Conservation (phyloP, 2,113 vertebrate species). For the Colius striatus region DNA sequence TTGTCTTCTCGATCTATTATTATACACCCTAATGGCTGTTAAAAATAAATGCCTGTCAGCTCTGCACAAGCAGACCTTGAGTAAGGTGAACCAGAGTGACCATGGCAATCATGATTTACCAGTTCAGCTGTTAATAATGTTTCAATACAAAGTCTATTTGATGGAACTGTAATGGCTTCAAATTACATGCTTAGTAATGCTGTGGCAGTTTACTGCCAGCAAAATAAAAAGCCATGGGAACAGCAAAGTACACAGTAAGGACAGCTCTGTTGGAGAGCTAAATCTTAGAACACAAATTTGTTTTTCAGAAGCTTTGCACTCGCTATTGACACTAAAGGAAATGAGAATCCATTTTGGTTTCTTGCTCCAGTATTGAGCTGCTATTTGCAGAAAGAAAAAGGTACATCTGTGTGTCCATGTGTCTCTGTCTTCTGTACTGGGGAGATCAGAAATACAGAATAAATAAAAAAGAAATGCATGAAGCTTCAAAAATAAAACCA, state of each 20-base stretch:
- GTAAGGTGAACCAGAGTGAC: background rate
- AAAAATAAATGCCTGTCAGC: background rate
- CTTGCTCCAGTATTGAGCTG: background rate
- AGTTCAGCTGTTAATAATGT: background rate
- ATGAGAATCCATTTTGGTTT: background rate
- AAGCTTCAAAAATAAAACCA: background rate
- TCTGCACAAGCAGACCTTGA: background rate
- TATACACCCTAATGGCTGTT: background rate
- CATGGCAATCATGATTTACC: background rate
- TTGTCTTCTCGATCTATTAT: background rate
- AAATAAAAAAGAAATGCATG: background rate
- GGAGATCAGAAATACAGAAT: background rate
- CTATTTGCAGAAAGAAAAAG: background rate
- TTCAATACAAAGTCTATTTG: background rate
- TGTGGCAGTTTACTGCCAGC: background rate
- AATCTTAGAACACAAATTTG: background rate
- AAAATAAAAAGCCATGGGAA: background rate
- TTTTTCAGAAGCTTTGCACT: background rate
- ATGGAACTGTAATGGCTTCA: background rate
- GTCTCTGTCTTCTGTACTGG: background rate
- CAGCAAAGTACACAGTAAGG: background rate
- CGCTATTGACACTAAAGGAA: background rate
- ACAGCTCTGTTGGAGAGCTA: background rate
- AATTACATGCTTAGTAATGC: background rate
- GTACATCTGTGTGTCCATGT: rapidly evolving